Evolutionary conservation across 2,113 vertebrate species (phyloP).

Genomic region (Gopherus evgoodei): DNA sequence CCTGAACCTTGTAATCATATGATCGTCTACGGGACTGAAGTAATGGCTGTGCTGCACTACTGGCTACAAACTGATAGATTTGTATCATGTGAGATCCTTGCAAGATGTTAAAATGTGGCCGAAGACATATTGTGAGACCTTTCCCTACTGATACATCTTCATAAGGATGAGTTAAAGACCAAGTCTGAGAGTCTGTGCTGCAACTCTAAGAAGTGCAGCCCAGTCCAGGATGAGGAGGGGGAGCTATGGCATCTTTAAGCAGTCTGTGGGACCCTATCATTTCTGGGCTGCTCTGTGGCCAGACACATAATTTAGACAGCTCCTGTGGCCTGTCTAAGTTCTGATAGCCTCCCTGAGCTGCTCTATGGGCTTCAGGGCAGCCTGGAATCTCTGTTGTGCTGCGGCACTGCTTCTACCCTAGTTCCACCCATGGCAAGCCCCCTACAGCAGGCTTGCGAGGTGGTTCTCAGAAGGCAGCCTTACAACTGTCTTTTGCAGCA

Average conservation of each 20-base stretch:
- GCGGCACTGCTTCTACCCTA: too few species aligned
- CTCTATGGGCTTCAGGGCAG: too few species aligned
- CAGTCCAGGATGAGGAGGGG: background rate
- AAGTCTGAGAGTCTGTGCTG: background rate
- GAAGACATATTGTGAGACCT: background rate
- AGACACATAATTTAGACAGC: too few species aligned
- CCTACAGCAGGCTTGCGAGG: too few species aligned
- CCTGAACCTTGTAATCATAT: background rate
- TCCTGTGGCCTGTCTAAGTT: background rate
- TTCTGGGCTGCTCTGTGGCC: background rate
- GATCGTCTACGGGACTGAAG: too few species aligned
- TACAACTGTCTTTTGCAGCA: too few species aligned
- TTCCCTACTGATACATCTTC: background rate
- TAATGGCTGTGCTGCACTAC: background rate
- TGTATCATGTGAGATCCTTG: background rate
- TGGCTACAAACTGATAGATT: background rate
- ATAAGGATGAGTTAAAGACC: background rate
- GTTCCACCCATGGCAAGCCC: too few species aligned
- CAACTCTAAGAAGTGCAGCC: too few species aligned
- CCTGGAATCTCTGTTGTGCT: too few species aligned
- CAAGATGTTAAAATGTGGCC: background rate
- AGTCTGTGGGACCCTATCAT: fast-evolving
- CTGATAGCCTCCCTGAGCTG: background rate
- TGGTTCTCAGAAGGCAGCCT: too few species aligned
- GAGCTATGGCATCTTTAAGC: too few species aligned